Evolutionary conservation across 1,140 invertebrate genomes (phyloP).

Genomic region (Periplaneta americana): DNA sequence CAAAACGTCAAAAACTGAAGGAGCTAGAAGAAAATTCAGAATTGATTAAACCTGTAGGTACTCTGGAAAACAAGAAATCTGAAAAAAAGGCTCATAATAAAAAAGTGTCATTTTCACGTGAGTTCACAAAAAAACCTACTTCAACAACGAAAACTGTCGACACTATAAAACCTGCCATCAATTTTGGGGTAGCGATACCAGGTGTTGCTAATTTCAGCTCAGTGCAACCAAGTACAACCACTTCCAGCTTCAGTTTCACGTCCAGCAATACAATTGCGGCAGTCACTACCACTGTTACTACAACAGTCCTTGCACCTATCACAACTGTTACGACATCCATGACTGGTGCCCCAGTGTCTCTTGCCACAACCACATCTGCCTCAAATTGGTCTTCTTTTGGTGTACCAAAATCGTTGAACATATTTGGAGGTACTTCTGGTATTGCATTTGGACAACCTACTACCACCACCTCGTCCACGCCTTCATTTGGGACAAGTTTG

Average conservation of each 20-base stretch:
- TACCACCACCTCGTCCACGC: too few species aligned
- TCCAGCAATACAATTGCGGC: background rate
- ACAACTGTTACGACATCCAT: background rate
- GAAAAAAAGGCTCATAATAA: background rate
- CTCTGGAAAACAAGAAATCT: background rate
- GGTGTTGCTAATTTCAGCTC: slow-evolving; percentile 14
- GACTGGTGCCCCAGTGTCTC: too few species aligned
- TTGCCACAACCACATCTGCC: background rate
- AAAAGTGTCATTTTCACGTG: background rate
- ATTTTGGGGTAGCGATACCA: background rate
- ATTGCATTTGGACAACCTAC: slow-evolving; percentile 4
- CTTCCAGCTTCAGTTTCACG: background rate
- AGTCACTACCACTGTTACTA: background rate
- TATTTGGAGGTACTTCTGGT: background rate
- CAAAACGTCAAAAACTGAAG: background rate
- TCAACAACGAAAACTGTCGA: background rate
- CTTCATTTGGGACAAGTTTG: too few species aligned
- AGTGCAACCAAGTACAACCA: background rate
- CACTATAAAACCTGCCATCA: background rate
- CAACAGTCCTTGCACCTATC: background rate
- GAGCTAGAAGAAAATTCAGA: background rate
- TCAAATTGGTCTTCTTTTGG: slow-evolving; percentile 9
- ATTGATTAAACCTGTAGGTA: background rate
- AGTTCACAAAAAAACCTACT: background rate
- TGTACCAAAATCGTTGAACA: background rate